Evolutionary conservation across 2,888 invertebrate genomes (phyloP).

Genomic region (Ischnura elegans): DNA sequence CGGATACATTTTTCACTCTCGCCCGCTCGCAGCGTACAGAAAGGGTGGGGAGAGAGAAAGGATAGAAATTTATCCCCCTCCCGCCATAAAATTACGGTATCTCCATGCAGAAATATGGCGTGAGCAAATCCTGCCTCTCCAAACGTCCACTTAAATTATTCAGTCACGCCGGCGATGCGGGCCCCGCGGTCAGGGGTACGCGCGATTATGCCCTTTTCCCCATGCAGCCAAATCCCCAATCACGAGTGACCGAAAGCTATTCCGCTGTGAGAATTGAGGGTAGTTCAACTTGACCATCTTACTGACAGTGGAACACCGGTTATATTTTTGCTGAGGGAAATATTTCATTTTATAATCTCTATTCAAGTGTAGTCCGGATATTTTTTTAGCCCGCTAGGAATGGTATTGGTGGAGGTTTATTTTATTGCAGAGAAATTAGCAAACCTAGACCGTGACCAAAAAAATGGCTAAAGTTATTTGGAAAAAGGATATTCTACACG

Average conservation of each 20-base stretch:
- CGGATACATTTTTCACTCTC: conserved; percentile 36
- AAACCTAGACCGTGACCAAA: too few species aligned
- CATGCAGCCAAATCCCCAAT: background rate
- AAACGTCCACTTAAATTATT: conserved; percentile 10
- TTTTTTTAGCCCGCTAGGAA: too few species aligned
- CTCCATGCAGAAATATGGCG: background rate
- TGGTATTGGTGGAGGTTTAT: too few species aligned
- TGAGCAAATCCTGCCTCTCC: background rate
- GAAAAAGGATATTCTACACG: too few species aligned
- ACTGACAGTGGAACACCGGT: background rate
- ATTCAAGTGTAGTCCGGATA: too few species aligned
- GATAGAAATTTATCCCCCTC: background rate
- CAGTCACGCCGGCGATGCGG: background rate
- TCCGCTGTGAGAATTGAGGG: background rate
- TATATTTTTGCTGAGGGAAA: background rate
- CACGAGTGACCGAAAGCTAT: background rate
- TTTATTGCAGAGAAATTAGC: too few species aligned
- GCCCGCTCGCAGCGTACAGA: background rate
- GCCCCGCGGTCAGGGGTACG: background rate
- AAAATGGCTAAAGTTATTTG: too few species aligned
- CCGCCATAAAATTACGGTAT: background rate
- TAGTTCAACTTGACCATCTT: background rate
- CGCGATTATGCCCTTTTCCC: background rate
- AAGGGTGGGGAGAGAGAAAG: too few species aligned
- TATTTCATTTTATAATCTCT: too few species aligned